A percentile compares a stretch with the other conserved stretches of the same genome.
Evolutionary conservation across 2,888 invertebrate species (phyloP).

Genomic region (Anthophora plumipes): DNA sequence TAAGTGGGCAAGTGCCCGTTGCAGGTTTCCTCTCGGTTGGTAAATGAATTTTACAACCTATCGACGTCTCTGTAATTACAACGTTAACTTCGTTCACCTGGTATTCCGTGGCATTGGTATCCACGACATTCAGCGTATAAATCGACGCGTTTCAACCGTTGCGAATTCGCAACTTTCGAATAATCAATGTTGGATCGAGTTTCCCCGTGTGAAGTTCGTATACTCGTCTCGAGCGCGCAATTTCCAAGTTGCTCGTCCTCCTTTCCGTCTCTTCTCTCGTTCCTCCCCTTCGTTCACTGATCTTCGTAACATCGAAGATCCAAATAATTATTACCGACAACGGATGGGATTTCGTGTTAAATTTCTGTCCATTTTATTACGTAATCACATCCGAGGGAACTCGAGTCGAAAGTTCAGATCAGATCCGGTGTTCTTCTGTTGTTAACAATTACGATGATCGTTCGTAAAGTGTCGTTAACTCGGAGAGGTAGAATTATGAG

Average conservation of each 20-base stretch:
- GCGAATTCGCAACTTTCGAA: conserved; percentile 43
- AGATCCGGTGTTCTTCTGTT: neutral
- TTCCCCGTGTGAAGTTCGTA: conserved; percentile 14
- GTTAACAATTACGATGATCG: neutral
- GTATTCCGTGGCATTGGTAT: neutral
- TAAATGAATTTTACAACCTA: conserved; percentile 40
- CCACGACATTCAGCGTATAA: neutral
- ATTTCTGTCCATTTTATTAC: conserved; percentile 5
- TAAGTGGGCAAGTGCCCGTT: neutral
- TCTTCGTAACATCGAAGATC: conserved; percentile 5
- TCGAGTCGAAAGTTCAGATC: conserved; percentile 8
- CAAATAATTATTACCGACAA: conserved; percentile 36
- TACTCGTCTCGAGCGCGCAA: neutral
- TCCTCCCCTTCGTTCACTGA: neutral
- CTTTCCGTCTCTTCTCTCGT: too few species aligned
- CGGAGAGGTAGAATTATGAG: too few species aligned
- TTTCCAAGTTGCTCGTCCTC: conserved; percentile 17
- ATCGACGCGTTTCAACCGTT: conserved; percentile 19
- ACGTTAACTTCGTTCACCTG: conserved; percentile 11
- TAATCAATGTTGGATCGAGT: conserved; percentile 48
- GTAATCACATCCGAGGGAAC: neutral
- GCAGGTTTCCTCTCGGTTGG: neutral
- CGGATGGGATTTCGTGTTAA: conserved; percentile 16
- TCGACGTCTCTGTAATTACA: conserved; percentile 38
- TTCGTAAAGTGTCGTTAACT: neutral